A percentile compares a stretch with the other conserved stretches of the same genome.
Evolutionary conservation across 2,113 vertebrate genomes (phyloP).

Genomic region (Eidolon helvum): DNA sequence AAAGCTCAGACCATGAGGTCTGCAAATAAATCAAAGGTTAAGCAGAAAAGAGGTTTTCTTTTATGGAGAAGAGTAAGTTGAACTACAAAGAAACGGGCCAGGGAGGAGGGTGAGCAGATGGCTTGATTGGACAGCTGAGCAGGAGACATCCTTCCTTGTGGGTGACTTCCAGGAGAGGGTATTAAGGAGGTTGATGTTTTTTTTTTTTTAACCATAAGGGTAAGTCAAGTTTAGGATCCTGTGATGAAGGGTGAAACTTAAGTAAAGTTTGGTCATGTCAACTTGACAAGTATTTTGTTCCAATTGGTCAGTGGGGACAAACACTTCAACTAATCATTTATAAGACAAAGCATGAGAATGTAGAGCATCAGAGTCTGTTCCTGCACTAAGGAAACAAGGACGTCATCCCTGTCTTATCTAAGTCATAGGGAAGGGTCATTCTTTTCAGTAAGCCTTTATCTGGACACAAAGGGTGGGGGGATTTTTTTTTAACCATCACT

Average conservation of each 20-base stretch:
- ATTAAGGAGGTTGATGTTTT: not conserved
- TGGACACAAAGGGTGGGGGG: not conserved
- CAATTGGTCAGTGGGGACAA: not conserved
- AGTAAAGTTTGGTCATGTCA: not conserved
- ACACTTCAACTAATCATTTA: not conserved
- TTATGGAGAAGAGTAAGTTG: not conserved
- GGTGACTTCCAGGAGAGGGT: not conserved
- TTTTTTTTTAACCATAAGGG: not conserved
- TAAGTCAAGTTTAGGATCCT: not conserved
- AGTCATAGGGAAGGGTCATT: not conserved
- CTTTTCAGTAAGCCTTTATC: not conserved
- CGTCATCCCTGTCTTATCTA: not conserved
- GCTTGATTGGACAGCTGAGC: not conserved
- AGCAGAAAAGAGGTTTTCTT: not conserved
- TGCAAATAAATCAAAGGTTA: not conserved
- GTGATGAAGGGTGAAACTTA: not conserved
- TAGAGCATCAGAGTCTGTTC: not conserved
- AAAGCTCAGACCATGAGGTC: not conserved
- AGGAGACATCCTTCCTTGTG: not conserved
- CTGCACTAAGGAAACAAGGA: not conserved
- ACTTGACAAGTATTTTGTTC: not conserved
- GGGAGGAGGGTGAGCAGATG: rapidly evolving
- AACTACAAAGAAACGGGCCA: not conserved
- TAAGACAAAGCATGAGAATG: not conserved
- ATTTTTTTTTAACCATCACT: not conserved